Evolutionary conservation across 1,140 invertebrate species (phyloP).

Genomic region (Drosophila mayri): DNA sequence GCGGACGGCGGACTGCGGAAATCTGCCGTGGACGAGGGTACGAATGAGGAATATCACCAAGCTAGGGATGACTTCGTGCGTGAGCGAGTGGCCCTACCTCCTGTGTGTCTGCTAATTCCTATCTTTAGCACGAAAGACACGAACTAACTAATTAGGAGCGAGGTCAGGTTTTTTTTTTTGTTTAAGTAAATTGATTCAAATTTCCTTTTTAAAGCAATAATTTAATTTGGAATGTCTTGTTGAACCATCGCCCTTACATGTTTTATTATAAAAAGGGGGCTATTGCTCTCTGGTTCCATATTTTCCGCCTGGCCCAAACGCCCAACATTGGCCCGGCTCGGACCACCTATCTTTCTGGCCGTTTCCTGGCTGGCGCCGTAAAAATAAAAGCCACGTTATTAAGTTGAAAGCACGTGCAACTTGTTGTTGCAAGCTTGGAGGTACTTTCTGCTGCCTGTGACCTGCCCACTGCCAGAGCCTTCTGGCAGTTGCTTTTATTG

Average conservation of each 20-base stretch:
- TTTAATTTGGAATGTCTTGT: not conserved
- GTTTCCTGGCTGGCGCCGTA: constrained; percentile 51
- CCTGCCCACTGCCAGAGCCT: constrained; percentile 35
- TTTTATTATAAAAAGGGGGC: constrained; percentile 3
- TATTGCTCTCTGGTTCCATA: constrained; percentile 4
- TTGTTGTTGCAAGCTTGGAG: constrained; percentile 64
- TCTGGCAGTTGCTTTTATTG: constrained; percentile 79
- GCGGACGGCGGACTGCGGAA: not conserved
- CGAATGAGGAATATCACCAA: constrained; percentile 8
- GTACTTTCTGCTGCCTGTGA: constrained; percentile 13
- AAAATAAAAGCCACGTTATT: constrained; percentile 84
- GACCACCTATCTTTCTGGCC: constrained; percentile 9
- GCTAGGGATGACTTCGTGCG: constrained; percentile 18
- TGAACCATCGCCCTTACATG: not conserved
- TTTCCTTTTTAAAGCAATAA: not conserved
- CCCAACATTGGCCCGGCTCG: not conserved
- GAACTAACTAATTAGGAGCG: not conserved
- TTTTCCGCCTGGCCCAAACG: not conserved
- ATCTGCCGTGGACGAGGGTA: constrained; percentile 12
- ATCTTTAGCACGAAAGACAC: not conserved
- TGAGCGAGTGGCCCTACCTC: constrained; percentile 1
- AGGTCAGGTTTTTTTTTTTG: not conserved
- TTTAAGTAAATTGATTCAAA: not conserved
- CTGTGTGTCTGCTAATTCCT: too few species aligned
- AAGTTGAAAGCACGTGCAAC: constrained; percentile 83